These are phyloP conservation scores for Marasmarcha lunaedactyla DNA, from an alignment of 2,888 invertebrate species.

Conservation along the genomic window DNA sequence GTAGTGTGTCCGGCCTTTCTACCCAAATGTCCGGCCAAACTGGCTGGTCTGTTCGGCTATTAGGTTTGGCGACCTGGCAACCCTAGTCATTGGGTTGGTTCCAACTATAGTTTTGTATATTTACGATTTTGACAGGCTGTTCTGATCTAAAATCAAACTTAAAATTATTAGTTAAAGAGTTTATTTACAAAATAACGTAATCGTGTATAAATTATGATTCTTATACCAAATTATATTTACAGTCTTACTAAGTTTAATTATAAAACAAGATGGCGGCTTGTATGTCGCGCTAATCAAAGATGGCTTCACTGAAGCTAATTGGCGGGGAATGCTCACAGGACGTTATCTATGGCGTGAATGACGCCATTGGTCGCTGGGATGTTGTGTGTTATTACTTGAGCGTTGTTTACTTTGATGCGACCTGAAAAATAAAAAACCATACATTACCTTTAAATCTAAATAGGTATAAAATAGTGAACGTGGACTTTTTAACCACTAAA, in stretches of 20 bases:
- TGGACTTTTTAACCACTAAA: too few species aligned
- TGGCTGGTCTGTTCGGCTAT: too few species aligned
- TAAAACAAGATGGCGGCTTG: slow-evolving; percentile 3
- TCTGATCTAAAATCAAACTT: slow-evolving; percentile 3
- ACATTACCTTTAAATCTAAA: neutral
- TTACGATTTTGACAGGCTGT: too few species aligned
- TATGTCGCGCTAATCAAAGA: neutral
- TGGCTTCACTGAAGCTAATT: slow-evolving; percentile 50
- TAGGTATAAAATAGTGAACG: neutral
- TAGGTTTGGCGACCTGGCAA: too few species aligned
- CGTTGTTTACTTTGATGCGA: slow-evolving; percentile 86
- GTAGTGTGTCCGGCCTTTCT: too few species aligned
- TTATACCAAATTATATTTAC: slow-evolving; percentile 59
- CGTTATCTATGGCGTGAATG: slow-evolving; percentile 82
- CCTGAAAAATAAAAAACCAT: slow-evolving; percentile 63
- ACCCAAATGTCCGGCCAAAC: too few species aligned
- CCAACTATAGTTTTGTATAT: too few species aligned
- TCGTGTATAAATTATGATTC: slow-evolving; percentile 58
- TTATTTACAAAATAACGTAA: slow-evolving; percentile 59
- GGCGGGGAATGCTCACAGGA: slow-evolving; percentile 37
- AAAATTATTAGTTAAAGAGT: slow-evolving; percentile 13
- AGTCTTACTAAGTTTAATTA: slow-evolving; percentile 40
- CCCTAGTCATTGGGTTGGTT: too few species aligned
- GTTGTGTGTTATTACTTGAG: slow-evolving; percentile 84
- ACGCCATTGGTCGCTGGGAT: slow-evolving; percentile 91